Evolutionary conservation across 2,797 vertebrate genomes (phyloP).

Genomic region (Chrysocyon brachyurus): DNA sequence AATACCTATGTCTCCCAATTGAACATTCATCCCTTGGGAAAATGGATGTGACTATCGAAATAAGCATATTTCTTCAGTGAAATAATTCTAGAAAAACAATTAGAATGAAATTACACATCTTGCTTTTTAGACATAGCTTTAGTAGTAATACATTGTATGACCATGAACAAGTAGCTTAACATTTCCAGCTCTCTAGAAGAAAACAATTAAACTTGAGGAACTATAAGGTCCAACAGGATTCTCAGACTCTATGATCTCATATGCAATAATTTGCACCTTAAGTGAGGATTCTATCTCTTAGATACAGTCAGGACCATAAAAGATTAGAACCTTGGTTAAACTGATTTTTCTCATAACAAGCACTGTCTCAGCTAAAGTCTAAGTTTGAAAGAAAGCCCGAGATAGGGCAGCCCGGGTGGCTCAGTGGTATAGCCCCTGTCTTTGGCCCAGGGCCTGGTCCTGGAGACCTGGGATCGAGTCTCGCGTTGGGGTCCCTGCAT

Average conservation of each 20-base stretch:
- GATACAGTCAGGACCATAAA: background rate
- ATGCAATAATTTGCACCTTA: background rate
- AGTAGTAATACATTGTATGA: background rate
- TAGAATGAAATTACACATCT: background rate
- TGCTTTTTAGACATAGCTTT: background rate
- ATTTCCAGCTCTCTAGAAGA: background rate
- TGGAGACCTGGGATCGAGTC: no score
- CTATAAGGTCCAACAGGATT: background rate
- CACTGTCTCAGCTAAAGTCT: fast-evolving
- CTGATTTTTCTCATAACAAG: background rate
- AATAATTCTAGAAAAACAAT: background rate
- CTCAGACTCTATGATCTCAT: background rate
- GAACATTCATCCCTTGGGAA: background rate
- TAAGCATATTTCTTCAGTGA: background rate
- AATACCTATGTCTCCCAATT: background rate
- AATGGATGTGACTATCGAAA: background rate
- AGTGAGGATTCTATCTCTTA: background rate
- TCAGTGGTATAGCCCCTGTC: no score
- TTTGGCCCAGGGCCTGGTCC: no score
- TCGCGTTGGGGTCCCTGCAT: no score
- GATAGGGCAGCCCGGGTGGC: no score
- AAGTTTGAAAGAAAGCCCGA: background rate
- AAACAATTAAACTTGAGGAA: background rate
- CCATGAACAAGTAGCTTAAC: background rate
- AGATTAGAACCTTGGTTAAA: background rate